A percentile compares a stretch with the other conserved stretches of the same genome.
Evolutionary conservation across 2,888 invertebrate species (phyloP).

Genomic region (Uropetala carovei): DNA sequence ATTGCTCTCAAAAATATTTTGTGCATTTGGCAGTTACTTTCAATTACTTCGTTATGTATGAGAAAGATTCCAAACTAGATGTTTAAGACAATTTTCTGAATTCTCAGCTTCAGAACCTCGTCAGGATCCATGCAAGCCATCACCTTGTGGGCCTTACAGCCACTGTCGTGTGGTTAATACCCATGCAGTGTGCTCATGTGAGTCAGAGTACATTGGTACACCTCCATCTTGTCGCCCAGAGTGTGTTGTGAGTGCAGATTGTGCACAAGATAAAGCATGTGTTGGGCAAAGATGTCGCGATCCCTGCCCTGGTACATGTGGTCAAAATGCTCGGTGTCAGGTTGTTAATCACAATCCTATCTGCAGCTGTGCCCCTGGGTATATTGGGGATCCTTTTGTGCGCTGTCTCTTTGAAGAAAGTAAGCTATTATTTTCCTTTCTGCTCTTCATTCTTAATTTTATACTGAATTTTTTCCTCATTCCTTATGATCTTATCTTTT

Average conservation of each 20-base stretch:
- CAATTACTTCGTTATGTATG: constrained; percentile 69
- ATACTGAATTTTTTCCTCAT: constrained; percentile 69
- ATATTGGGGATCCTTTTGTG: constrained; percentile 82
- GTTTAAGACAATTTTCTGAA: constrained; percentile 55
- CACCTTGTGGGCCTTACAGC: constrained; percentile 83
- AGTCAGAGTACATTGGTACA: constrained; percentile 80
- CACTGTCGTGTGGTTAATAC: constrained; percentile 81
- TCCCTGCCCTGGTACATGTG: constrained; percentile 83
- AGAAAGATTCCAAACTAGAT: constrained; percentile 66
- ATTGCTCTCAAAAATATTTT: too few species aligned
- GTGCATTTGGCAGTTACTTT: too few species aligned
- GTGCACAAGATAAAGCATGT: constrained; percentile 81
- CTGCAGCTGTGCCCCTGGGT: constrained; percentile 81
- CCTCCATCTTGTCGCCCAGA: constrained; percentile 82
- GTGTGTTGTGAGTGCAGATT: constrained; percentile 82
- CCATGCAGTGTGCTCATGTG: constrained; percentile 81
- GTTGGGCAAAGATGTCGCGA: constrained; percentile 81
- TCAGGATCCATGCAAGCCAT: constrained; percentile 80
- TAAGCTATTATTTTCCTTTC: constrained; percentile 70
- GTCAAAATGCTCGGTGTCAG: constrained; percentile 81
- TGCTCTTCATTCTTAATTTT: background rate
- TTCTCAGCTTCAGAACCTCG: constrained; percentile 70
- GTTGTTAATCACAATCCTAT: constrained; percentile 84
- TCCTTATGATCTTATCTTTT: background rate
- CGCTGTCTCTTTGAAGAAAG: constrained; percentile 74